Evolutionary conservation across 1,140 invertebrate genomes (phyloP), one percentile per base, ranked within the genome.

Genomic region (Drosophila setifemur): DNA sequence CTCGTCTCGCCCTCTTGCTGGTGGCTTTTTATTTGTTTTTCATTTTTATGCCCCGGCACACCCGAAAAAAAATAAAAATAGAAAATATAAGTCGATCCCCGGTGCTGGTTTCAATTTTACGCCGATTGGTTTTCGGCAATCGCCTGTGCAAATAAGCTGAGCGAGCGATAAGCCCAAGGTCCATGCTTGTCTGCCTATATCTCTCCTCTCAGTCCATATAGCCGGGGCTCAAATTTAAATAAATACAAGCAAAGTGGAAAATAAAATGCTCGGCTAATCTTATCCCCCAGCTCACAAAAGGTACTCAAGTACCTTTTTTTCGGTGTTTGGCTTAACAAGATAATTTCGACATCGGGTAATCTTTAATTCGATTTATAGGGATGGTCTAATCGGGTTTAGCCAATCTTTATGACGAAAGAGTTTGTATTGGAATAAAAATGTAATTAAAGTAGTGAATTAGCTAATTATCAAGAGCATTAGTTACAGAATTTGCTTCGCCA

Each of bases 91-190:
- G 35, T 14, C 35, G 26, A 64, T 40, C 16, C 76, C 72, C 47
- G 74, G 68, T 82, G 68, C 73, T 85, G 86, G 85, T 88, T 88
- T 85, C 81, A 88, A 88, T 88, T 88, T 88, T 88, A 88, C 86
- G 86, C 86, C 73, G 69, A 88, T 88, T 88, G 86, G 81, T 88
- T 88, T 88, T 88, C 67, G 77, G 74, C 85, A 88, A 81, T 88
- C 86, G 86, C 86, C 86, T 88, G 86, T 88, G 86, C 86, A 88
- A 88, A 88, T 88, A 88, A 79, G 85, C 86, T 71, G 58, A 64
- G 76, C 66, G 31, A 71, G 85, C 72, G 85, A 88, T 88, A 88
- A 88, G 85, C 85, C 71, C 66, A 61, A 45, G 63, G 58, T 48
- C 45, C 77, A 44, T 31, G 14, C 49, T 50, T 19, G 40, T 43